A percentile compares a stretch with the other conserved stretches of the same genome.
phyloP scores from a whole-genome alignment of 2,113 vertebrate species.

The Apteryx owenii region DNA sequence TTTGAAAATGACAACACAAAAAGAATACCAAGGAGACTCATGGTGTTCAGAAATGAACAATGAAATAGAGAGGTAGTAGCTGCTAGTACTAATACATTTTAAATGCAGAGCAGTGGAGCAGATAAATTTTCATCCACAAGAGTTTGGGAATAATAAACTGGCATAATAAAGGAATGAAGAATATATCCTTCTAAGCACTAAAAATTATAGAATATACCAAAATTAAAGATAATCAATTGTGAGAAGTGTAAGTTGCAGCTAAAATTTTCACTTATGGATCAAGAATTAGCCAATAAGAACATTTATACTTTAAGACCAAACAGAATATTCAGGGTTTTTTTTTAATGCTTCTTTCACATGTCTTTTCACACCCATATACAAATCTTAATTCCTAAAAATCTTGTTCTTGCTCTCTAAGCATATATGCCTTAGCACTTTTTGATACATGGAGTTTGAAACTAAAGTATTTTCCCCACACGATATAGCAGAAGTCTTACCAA shows the following conservation, averaged over 20 bases:
- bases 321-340: not conserved
- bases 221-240: not conserved
- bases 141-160: not conserved
- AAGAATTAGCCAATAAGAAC: not conserved
- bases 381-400: not conserved
- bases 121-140: not conserved
- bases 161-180: not conserved
- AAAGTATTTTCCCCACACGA: not conserved
- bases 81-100: not conserved
- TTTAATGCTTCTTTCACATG: not conserved
- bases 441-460: not conserved
- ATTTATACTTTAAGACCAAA: not conserved
- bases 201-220: not conserved
- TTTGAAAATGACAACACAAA: not conserved
- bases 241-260: not conserved
- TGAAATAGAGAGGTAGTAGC: not conserved
- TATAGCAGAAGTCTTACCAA: constrained; percentile 83
- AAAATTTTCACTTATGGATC: not conserved
- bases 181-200: not conserved
- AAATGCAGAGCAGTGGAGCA: not conserved
- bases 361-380: not conserved
- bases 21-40: not conserved
- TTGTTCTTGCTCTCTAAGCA: not conserved
- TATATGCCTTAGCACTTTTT: not conserved
- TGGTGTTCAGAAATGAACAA: not conserved